Percentiles rank a stretch among this genome's conserved stretches.
Evolutionary conservation across 2,888 invertebrate genomes (phyloP).

Genomic region (Cylindroiulus punctatus): DNA sequence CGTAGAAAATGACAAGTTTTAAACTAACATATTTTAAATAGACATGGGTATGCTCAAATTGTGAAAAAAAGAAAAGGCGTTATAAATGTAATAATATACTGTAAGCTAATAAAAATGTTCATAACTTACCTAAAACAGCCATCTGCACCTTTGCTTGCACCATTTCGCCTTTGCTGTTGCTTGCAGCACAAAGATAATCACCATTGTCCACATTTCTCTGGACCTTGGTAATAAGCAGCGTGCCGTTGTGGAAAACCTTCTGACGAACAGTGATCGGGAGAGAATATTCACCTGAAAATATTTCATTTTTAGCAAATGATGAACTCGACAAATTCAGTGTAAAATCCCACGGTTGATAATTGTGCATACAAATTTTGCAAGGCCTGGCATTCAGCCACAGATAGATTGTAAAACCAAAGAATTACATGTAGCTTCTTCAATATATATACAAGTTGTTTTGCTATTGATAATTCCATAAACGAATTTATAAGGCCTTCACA

Average conservation of each 20-base stretch:
- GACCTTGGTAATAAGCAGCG: conserved; percentile 50
- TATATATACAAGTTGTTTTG: not conserved
- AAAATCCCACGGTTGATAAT: not conserved
- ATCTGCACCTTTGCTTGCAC: conserved; percentile 47
- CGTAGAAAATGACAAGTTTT: too few relatives aligned
- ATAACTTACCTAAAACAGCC: conserved; percentile 54
- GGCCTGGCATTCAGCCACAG: not conserved
- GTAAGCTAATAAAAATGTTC: not conserved
- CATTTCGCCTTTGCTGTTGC: conserved; percentile 51
- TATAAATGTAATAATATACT: too few relatives aligned
- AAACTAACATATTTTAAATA: too few relatives aligned
- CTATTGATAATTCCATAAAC: too few relatives aligned
- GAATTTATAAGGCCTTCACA: not conserved
- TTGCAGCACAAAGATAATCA: conserved; percentile 53
- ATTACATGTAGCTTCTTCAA: not conserved
- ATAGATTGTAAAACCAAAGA: not conserved
- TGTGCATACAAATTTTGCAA: too few relatives aligned
- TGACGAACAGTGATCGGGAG: conserved; percentile 51
- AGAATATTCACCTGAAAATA: conserved; percentile 48
- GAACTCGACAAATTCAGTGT: not conserved
- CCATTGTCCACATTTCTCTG: conserved; percentile 44
- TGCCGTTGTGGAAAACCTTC: conserved; percentile 49
- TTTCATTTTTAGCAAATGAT: not conserved
- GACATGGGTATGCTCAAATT: too few relatives aligned
- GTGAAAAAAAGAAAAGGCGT: too few relatives aligned